Evolutionary conservation across 2,888 invertebrate species (phyloP), one percentile per base, ranked within the genome.

Genomic region (Meghimatium bilineatum): DNA sequence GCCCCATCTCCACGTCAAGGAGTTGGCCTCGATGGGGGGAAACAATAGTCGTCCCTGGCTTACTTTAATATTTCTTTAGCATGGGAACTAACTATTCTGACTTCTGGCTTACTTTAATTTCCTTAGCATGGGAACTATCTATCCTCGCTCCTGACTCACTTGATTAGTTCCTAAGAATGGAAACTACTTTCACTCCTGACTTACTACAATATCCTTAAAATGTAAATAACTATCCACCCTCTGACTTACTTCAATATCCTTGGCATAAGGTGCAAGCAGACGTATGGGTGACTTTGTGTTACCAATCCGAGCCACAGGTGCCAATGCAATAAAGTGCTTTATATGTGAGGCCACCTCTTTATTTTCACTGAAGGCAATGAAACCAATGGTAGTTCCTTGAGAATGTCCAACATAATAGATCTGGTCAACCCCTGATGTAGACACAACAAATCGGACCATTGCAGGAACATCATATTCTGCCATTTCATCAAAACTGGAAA

Each of bases 401-500:
- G 97, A 98, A 93, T 98, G 97, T 0, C 98, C 98, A 69, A 97
- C 94, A 92, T 97, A 98, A 89, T 95, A 95, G 0, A 97, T 90
- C 79, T 95, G 94, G 0, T 94, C 87, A 44, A 95, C 94, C 0
- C 95, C 95, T 0, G 97, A 96, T 2, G 88, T 89, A 5, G 94
- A 92, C 75, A 95, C 93, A n/a, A 96, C 94, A 90, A 96, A 96
- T 92, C 97, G 96, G 84, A 98, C 95, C 89, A 95, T 96, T 0
- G 97, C 96, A 23, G 98, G 97, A 81, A 98, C 92, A 94, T 99
- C 99, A 91, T 96, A 95, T 56, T 96, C 93, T 0, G 96, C 97
- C 94, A 98, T 97, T 93, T 99, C 97, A 90, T 98, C 96, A 95
- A 96, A 98, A 89, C 97, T 97, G 92, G 23, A 69, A 69, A 44